Conservation (phyloP, 2,797 vertebrate species). For the Atherinosoma microstoma region DNA sequence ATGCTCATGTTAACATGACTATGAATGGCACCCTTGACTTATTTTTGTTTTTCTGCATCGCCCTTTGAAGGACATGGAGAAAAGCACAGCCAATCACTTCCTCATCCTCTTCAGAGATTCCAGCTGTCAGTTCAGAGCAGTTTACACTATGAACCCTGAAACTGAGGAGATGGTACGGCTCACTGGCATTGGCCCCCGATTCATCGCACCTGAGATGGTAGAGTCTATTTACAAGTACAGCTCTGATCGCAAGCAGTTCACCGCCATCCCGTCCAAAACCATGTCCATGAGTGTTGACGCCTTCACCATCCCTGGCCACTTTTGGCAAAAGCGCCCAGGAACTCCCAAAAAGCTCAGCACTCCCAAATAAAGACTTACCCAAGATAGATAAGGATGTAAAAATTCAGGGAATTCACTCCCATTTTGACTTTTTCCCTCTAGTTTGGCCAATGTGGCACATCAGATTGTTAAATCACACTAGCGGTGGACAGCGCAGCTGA, state of each 20-base stretch:
- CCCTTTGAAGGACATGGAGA: slow-evolving; percentile 89
- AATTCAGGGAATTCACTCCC: slow-evolving; percentile 58
- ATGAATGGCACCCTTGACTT: background rate
- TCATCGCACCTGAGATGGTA: slow-evolving; percentile 86
- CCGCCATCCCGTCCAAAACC: slow-evolving; percentile 93
- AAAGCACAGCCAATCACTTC: slow-evolving; percentile 91
- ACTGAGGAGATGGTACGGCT: slow-evolving; percentile 90
- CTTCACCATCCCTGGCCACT: slow-evolving; percentile 92
- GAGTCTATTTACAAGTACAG: slow-evolving; percentile 96
- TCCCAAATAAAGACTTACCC: slow-evolving; percentile 84
- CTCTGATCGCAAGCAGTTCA: slow-evolving; percentile 95
- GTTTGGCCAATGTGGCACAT: slow-evolving; percentile 56
- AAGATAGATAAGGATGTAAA: slow-evolving; percentile 29
- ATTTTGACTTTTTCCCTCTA: slow-evolving; percentile 27
- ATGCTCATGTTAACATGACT: background rate
- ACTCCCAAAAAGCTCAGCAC: slow-evolving; percentile 92
- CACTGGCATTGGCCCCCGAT: slow-evolving; percentile 88
- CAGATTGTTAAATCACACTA: slow-evolving; percentile 47
- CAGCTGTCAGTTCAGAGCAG: slow-evolving; percentile 93
- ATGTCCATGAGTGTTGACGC: slow-evolving; percentile 97
- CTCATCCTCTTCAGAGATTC: slow-evolving; percentile 93
- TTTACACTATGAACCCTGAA: slow-evolving; percentile 91
- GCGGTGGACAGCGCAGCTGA: slow-evolving; percentile 48
- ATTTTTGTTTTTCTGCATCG: background rate
- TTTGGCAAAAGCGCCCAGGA: slow-evolving; percentile 93